Conservation (phyloP, 1,140 invertebrate species). For the Pararge aegeria region DNA sequence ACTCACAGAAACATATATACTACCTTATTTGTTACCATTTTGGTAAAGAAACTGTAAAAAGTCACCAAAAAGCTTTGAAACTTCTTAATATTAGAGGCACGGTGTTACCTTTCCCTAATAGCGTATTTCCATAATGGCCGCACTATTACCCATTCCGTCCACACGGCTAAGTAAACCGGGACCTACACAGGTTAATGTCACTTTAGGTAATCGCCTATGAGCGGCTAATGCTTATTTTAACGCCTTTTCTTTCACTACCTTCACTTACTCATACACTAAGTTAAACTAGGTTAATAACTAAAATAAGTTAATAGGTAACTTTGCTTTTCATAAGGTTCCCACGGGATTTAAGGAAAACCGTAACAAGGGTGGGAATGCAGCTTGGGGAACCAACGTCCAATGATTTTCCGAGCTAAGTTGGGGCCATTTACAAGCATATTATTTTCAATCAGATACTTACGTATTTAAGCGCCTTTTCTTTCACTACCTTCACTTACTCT, state of each 20-base stretch:
- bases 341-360: too few relatives aligned
- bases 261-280: too few relatives aligned
- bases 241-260: background rate
- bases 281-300: background rate
- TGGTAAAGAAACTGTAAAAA: background rate
- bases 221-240: background rate
- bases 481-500: too few relatives aligned
- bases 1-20: too few relatives aligned
- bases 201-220: background rate
- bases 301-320: background rate
- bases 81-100: conserved; percentile 1
- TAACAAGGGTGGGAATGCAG: too few relatives aligned
- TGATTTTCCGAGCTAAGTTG: too few relatives aligned
- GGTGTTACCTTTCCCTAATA: conserved; percentile 8
- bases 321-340: too few relatives aligned
- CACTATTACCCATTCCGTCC: conserved; percentile 2
- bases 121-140: background rate
- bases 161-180: conserved; percentile 1
- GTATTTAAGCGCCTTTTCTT: too few relatives aligned
- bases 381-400: too few relatives aligned
- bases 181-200: background rate
- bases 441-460: too few relatives aligned
- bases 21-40: too few relatives aligned
- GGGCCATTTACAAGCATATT: too few relatives aligned
- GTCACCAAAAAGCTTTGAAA: background rate